Conservation (phyloP, 2,797 vertebrate species). For the Sciurus vulgaris region DNA sequence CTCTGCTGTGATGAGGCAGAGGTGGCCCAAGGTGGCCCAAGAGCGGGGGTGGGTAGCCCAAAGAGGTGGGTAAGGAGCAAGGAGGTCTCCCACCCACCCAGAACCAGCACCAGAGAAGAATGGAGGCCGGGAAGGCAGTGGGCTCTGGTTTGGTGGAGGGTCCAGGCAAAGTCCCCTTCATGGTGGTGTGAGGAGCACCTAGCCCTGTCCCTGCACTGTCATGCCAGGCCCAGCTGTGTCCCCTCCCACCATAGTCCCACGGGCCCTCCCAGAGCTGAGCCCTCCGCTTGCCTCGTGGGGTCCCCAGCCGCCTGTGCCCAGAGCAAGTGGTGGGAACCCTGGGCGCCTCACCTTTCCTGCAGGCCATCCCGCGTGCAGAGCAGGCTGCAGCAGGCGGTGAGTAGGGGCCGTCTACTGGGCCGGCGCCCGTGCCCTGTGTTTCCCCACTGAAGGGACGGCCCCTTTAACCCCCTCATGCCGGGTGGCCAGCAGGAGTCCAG, state of each 20-base stretch:
- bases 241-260: neutral
- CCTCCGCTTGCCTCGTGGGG: neutral
- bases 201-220: fast-evolving
- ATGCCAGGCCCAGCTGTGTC: neutral
- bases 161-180: fast-evolving
- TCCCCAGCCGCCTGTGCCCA: neutral
- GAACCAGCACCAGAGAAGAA: neutral
- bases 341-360: constrained; percentile 86
- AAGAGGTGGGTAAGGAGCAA: neutral
- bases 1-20: neutral
- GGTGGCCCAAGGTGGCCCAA: neutral
- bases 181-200: too few relatives aligned
- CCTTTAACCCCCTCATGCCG: constrained; percentile 86
- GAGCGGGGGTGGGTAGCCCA: neutral
- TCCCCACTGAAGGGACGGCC: constrained; percentile 78
- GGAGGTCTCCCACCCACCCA: neutral
- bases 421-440: constrained; percentile 74
- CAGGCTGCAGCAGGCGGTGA: constrained; percentile 30
- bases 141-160: neutral
- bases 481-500: neutral
- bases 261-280: neutral
- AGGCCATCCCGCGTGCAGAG: constrained; percentile 81
- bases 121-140: neutral
- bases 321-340: neutral
- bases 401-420: neutral